Base-by-base conservation (phyloP, 2,888 invertebrate species). In the Dryobota labecula region DNA sequence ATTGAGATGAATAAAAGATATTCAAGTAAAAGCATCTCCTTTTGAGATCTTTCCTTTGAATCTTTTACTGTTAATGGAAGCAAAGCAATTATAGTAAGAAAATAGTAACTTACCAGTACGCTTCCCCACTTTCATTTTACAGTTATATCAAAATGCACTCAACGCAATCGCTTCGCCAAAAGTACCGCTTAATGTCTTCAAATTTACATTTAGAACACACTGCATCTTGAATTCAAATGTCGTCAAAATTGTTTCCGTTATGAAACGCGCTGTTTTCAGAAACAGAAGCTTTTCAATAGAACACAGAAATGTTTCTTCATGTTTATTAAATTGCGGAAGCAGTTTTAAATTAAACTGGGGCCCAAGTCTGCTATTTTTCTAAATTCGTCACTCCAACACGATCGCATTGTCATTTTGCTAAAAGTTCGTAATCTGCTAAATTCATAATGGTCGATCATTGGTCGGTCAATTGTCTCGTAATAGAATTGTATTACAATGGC, bases 151-250 rank as follows among this genome's bases (percentile, higher is more conserved):
- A 73, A 86, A 83, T 82, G 80, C 83, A 84, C 74, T 85, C 77
- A 73, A 70, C 79, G 47, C 73, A 69, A 70, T 79, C 69, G 60
- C 64, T 71, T 66, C 49, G 62, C 84, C 71, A 71, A 80, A 72
- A 83, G 75, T 78, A 79, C 79, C 78, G 73, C 77, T 79, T 82
- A 85, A 85, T 87, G 83, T 86, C 80, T 73, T 82, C 76, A 70
- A 88, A 91, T 91, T 90, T 88, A 87, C 90, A 91, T 91, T 89
- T 90, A 90, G 91, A 90, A 90, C 89, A 88, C 87, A 82, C 62
- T 84, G 85, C 82, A 84, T 78, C 84, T 85, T 84, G 79, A 85
- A 84, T 83, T 84, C 83, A 86, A 85, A 85, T 80, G 83, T 85
- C 87, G 77, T 86, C 83, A 85, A 79, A 82, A 79, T 79, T 83